Evolutionary conservation across 1,140 invertebrate genomes (phyloP).

Genomic region (Trichonephila inaurata): DNA sequence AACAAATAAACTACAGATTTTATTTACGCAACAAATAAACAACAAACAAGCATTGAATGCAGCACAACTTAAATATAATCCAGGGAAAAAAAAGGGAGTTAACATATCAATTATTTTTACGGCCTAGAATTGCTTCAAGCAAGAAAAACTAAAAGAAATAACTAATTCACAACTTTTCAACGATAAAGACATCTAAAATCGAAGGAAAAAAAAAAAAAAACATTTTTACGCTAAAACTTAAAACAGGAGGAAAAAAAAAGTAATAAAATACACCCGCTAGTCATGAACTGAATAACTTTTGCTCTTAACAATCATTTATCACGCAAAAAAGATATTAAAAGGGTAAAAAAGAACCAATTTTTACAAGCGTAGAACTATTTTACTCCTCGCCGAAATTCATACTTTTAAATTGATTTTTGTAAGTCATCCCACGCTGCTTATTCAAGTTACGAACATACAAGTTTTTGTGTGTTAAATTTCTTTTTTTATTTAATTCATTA

Average conservation of each 20-base stretch:
- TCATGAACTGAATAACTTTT: background rate
- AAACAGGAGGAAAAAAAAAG: background rate
- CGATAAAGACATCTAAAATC: background rate
- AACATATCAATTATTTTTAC: too few relatives aligned
- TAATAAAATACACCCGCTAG: background rate
- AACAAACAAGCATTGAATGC: too few relatives aligned
- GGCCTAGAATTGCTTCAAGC: background rate
- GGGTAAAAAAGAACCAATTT: background rate
- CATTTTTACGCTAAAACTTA: background rate
- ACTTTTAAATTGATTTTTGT: background rate
- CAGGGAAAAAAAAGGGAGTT: too few relatives aligned
- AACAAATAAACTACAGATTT: too few relatives aligned
- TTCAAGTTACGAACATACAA: background rate
- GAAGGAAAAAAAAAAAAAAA: background rate
- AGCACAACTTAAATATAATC: too few relatives aligned
- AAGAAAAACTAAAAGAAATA: background rate
- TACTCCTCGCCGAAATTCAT: background rate
- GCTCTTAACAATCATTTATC: background rate
- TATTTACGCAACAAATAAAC: too few relatives aligned
- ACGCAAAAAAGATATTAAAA: background rate
- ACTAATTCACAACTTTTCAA: background rate
- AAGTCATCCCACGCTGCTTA: background rate
- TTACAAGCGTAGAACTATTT: background rate
- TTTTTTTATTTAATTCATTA: background rate
- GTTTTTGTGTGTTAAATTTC: background rate